Percentiles rank a stretch among this genome's conserved stretches.
phyloP scores from a whole-genome alignment of 1,140 invertebrate genomes.

The Coptotermes formosanus region DNA sequence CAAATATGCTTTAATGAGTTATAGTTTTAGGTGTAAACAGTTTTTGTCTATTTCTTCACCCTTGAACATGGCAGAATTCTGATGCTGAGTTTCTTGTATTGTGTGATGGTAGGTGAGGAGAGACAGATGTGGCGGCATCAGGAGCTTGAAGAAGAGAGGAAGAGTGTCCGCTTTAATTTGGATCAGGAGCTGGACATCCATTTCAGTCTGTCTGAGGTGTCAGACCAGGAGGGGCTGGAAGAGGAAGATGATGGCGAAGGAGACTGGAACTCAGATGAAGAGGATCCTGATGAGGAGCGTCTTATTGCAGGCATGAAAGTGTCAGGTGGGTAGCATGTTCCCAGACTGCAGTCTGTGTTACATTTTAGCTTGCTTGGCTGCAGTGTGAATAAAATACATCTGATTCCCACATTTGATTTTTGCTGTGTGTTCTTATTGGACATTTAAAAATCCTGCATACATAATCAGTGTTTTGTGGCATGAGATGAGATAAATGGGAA shows the following conservation, averaged over 20 bases:
- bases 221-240: constrained; percentile 32
- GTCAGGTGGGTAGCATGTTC: neutral
- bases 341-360: too few species aligned
- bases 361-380: too few species aligned
- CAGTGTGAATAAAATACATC: too few species aligned
- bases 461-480: too few species aligned
- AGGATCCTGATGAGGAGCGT: constrained; percentile 30
- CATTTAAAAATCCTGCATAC: too few species aligned
- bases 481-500: too few species aligned
- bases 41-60: too few species aligned
- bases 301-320: constrained; percentile 31
- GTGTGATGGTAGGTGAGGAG: constrained; percentile 45
- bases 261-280: constrained; percentile 37
- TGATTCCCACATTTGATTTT: too few species aligned
- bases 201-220: constrained; percentile 40
- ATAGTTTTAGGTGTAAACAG: too few species aligned
- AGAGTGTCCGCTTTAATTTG: constrained; percentile 66
- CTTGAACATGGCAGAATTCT: too few species aligned
- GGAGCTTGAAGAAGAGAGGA: constrained; percentile 64
- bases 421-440: too few species aligned
- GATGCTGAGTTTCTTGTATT: neutral
- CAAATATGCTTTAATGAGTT: too few species aligned
- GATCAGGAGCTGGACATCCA: constrained; percentile 47
- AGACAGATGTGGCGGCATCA: constrained; percentile 36
- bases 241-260: constrained; percentile 47